Base-by-base conservation (phyloP, 2,888 invertebrate genomes). In the Archips crataeganus region DNA sequence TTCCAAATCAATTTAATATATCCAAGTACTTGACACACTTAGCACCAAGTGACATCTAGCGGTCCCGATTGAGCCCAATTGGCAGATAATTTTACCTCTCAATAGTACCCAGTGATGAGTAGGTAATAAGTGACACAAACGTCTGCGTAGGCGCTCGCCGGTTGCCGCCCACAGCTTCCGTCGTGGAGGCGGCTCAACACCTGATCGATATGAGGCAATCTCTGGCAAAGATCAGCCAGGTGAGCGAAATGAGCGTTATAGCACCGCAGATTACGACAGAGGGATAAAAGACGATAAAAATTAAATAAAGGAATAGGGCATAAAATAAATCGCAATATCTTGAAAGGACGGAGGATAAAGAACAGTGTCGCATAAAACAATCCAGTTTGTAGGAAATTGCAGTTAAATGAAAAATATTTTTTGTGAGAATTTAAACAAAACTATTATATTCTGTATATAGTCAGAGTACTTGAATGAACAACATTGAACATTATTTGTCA, bases 131-230 rank as follows among this genome's bases (percentile, higher is more conserved):
- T 92, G 92, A 92, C 91, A 91, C 91, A 92, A 92, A 87, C 87
- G 76, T 84, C 78, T 81, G 86, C 85, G 93, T 93, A 84, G 93
- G 93, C 87, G 88, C 86, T 83, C 84, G 85, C 84, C 83, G 84
- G 85, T 84, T 81, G 78, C 87, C 94, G 87, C 94, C 94, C 90
- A 94, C 94, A 66, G 90, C 89, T 92, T 94, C 93, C 94, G 93
- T 85, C 85, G 90, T 84, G 87, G 88, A 87, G 92, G 93, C 90
- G 91, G 83, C 81, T 82, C 84, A 87, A 82, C 90, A 93, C 90
- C 91, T 92, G 92, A 92, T 91, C 85, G 82, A 82, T 85, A 81
- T 89, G 86, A 84, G 82, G 88, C 85, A 87, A 89, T 84, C 78
- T 77, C 76, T 79, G 80, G 80, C 79, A 79, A 77, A 79, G 83